Base-by-base conservation (phyloP, 2,113 vertebrate genomes). In the Tenrec ecaudatus region DNA sequence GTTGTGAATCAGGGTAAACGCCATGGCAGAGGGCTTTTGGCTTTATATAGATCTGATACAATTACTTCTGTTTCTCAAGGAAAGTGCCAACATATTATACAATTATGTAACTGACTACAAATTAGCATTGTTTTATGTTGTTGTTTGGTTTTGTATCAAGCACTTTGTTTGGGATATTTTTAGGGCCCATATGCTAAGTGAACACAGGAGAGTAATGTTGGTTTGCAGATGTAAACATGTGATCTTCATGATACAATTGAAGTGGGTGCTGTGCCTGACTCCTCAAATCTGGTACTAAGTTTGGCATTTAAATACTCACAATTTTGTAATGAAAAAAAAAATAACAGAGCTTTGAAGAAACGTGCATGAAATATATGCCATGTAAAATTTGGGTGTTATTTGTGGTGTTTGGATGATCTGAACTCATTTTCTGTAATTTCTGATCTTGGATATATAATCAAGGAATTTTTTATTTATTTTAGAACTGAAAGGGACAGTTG, bases 371-470 rank as follows among this genome's bases (percentile, higher is more conserved):
- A 91, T 64, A 40, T 73, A 83, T 88, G 68, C 36, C 31, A 23
- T 83, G 16, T 82, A 27, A 83, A 91, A 91, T 71, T 43, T 11
- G 90, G 29, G 22, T 94, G 29, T 92, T 90, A 71, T 90, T n/a
- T 92, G 33, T 86, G 10, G 38, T 80, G 20, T 82, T 71, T 88
- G 71, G 81, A 83, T 91, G 22, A 58, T 87, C 47, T 95, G 47
- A 82, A 77, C 36, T 80, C 29, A 76, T 93, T 92, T 91, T 88
- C 64, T 92, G 25, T 76, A 69, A 75, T 92, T 92, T 92, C 36
- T 92, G 9, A 92, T 66, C 58, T 75, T 86, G 36, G 27, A 85
- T 88, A 77, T 62, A 43, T 82, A 91, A 88, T 93, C 69, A 94
- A 86, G 75, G 33, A 29, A 19, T 75, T 87, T 60, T 69, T 80